Evolutionary conservation across 2,888 invertebrate species (phyloP), one percentile per base, ranked within the genome.

Genomic region (Drosophila macrospina): DNA sequence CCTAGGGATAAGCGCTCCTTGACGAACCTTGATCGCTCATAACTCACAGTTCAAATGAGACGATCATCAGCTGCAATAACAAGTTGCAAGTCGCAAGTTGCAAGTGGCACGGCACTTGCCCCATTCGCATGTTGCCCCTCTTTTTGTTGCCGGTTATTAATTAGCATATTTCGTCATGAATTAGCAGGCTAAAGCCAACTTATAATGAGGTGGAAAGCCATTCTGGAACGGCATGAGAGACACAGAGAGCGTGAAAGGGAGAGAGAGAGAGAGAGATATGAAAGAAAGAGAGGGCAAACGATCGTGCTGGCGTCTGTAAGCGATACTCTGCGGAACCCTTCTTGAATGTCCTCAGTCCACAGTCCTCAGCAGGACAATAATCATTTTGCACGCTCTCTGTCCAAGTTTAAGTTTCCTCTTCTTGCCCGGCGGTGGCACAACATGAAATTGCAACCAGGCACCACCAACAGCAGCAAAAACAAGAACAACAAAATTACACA

Each of bases 131-230:
- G 28, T 2, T 20, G 20, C 11, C 37, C 13, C 6, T 11, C 24
- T 37, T 44, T 62, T 60, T 55, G 59, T 60, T 55, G 60, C 57
- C 68, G 68, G 68, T 67, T 76, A 73, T 83, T 83, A 83, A 81
- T 81, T 80, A 80, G 75, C 83, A 81, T 83, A 83, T 84, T 81
- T 84, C 69, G 77, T 69, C 79, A 80, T 80, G 80, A 80, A 71
- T 78, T 80, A 80, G 69, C 72, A 36, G 32, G 47, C 63, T 55
- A 56, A 74, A 75, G 75, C 60, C 74, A 60, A 56, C 15, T 79
- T 71, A 74, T 77, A 84, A 81, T 81, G 79, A 84, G 81, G 66
- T 77, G 79, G 70, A 81, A 77, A 81, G 70, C 64, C 50, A 66
- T 60, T 67, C 55, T 69, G 24, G 28, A 24, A 51, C 32, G 24